A percentile compares a stretch with the other conserved stretches of the same genome.
Conservation (phyloP, 2,888 invertebrate genomes). For the Mimas tiliae region DNA sequence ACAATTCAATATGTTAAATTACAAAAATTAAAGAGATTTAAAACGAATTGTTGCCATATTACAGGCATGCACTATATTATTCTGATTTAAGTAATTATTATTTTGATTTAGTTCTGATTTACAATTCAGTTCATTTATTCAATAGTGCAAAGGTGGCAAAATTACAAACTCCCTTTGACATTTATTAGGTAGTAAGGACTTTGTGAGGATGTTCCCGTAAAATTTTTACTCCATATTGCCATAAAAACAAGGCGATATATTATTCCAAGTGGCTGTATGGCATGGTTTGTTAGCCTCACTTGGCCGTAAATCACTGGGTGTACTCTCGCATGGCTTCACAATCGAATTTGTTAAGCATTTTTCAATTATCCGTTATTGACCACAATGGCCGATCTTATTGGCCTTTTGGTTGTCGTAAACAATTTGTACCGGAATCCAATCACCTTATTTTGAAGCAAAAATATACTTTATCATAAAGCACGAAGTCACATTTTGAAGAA, state of each 20-base stretch:
- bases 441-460: slow-evolving; percentile 41
- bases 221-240: slow-evolving; percentile 11
- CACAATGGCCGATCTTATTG: slow-evolving; percentile 76
- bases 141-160: not conserved
- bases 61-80: too few relatives aligned
- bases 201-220: not conserved
- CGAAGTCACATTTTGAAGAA: slow-evolving; percentile 41
- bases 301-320: slow-evolving; percentile 74
- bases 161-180: not conserved
- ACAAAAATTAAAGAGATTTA: too few relatives aligned
- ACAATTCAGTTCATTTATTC: not conserved
- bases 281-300: slow-evolving; percentile 59
- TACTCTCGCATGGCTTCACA: slow-evolving; percentile 70
- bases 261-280: slow-evolving; percentile 42
- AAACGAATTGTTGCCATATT: too few relatives aligned
- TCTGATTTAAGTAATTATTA: too few relatives aligned
- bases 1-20: too few relatives aligned
- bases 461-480: slow-evolving; percentile 43
- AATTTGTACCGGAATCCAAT: slow-evolving; percentile 62
- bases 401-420: slow-evolving; percentile 73
- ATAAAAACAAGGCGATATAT: slow-evolving; percentile 24
- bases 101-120: not conserved
- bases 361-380: slow-evolving; percentile 82
- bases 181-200: not conserved
- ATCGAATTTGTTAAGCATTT: slow-evolving; percentile 79